Evolutionary conservation across 2,888 invertebrate genomes (phyloP), one percentile per base, ranked within the genome.

Genomic region (Onthophagus sagittarius): DNA sequence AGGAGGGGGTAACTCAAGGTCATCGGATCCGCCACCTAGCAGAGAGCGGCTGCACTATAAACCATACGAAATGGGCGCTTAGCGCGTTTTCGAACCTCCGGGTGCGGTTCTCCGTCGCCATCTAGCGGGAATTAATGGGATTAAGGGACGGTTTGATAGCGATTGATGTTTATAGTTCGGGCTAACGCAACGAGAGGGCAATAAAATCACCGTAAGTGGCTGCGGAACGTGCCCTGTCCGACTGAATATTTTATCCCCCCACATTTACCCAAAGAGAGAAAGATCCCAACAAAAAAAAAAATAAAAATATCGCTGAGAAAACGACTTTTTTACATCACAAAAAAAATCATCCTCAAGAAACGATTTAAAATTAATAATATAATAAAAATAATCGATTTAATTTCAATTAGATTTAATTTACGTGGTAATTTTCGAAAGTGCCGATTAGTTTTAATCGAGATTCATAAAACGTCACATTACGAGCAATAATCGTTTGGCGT

Each of bases 11-110:
- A 76, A 31, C 65, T 65, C 39, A 53, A 53, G 39, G 39, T 53
- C 39, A 53, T 53, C 39, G 39, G 71, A 63, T 73, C 76, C 80
- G 84, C 85, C 85, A 84, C 80, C 84, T 84, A 84, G 79, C 80
- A 80, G 82, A 80, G 80, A 81, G 80, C 79, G 78, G 83, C 81
- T 79, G 78, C 82, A 84, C 84, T 84, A 78, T 79, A 77, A 78
- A 77, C 73, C 70, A 70, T 73, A 3, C 69, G 70, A 67, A 72
- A 23, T 72, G 72, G 69, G 67, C 72, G 72, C 31, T 73, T 75
- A 76, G 76, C 70, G 53, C 72, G 76, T 76, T 75, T 70, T 72
- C 71, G 70, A 76, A 76, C 76, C 76, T 72, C 70, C 32, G 62
- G 6, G 67, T n/a, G 67, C 67, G 31, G 67, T 67, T 31, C 23